Conservation (phyloP, 37 sponge, comb jelly and placozoan genomes). For the Halichondria panicea region DNA sequence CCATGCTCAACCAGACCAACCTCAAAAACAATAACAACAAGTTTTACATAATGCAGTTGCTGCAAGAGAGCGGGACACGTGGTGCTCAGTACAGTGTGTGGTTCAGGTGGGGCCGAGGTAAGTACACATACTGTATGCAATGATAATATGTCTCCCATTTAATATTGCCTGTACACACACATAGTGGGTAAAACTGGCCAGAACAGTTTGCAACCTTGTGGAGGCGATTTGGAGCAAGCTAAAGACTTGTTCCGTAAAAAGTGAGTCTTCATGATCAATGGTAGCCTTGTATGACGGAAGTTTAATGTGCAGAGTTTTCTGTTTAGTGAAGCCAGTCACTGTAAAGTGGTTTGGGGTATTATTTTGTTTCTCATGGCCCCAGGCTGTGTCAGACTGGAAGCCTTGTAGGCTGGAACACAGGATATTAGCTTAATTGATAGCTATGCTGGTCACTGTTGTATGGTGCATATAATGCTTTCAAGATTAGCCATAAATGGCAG, state of each 20-base stretch:
- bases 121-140: background rate
- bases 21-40: slow-evolving; percentile 93
- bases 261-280: slow-evolving; percentile 36
- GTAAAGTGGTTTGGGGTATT: no score
- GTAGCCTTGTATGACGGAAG: no score
- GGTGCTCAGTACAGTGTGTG: slow-evolving; percentile 57
- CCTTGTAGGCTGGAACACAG: no score
- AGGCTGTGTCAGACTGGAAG: no score
- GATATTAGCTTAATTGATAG: no score
- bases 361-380: no score
- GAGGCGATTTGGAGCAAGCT: slow-evolving; percentile 67
- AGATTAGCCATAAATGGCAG: no score
- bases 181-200: slow-evolving; percentile 87
- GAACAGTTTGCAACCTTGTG: slow-evolving; percentile 41
- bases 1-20: slow-evolving; percentile 93
- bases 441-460: no score
- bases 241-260: slow-evolving; percentile 76
- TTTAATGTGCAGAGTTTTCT: no score
- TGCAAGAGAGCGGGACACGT: slow-evolving; percentile 60
- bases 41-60: slow-evolving; percentile 84
- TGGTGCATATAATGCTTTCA: no score
- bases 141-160: background rate
- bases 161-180: background rate
- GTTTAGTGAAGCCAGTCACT: no score
- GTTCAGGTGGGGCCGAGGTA: slow-evolving; percentile 93